Evolutionary conservation across 2,888 invertebrate species (phyloP).

Genomic region (Parnassius smintheus): DNA sequence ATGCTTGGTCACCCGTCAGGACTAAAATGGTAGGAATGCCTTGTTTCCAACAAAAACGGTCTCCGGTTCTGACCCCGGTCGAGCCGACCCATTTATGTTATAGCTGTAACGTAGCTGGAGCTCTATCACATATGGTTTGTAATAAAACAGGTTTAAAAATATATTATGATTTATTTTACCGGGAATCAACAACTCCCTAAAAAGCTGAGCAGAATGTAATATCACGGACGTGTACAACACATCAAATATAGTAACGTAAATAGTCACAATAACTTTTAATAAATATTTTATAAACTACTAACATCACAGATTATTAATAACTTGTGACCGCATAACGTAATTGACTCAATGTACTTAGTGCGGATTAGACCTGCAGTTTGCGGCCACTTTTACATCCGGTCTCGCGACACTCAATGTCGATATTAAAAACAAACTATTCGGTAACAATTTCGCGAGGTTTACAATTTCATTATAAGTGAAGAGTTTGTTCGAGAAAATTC

Average conservation of each 20-base stretch:
- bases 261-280: conserved; percentile 50
- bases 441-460: conserved; percentile 45
- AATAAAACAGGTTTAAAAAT: conserved; percentile 35
- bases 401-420: conserved; percentile 23
- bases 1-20: too few relatives aligned
- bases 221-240: conserved; percentile 63
- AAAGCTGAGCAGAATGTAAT: conserved; percentile 69
- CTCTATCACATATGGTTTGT: background rate
- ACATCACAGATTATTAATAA: conserved; percentile 67
- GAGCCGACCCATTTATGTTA: too few relatives aligned
- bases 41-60: too few relatives aligned
- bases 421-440: conserved; percentile 32
- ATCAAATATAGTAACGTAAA: conserved; percentile 47
- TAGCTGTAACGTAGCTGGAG: too few relatives aligned
- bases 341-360: background rate
- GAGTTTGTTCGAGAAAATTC: conserved; percentile 7
- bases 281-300: conserved; percentile 52
- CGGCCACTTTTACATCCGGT: conserved; percentile 38
- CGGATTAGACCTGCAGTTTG: background rate
- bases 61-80: too few relatives aligned
- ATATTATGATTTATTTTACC: conserved; percentile 46
- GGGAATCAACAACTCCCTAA: conserved; percentile 46
- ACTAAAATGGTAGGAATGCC: too few relatives aligned
- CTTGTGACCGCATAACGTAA: conserved; percentile 28
- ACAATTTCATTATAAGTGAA: conserved; percentile 20